phyloP scores from a whole-genome alignment of 2,888 invertebrate genomes.

The Bellardia bayeri region DNA sequence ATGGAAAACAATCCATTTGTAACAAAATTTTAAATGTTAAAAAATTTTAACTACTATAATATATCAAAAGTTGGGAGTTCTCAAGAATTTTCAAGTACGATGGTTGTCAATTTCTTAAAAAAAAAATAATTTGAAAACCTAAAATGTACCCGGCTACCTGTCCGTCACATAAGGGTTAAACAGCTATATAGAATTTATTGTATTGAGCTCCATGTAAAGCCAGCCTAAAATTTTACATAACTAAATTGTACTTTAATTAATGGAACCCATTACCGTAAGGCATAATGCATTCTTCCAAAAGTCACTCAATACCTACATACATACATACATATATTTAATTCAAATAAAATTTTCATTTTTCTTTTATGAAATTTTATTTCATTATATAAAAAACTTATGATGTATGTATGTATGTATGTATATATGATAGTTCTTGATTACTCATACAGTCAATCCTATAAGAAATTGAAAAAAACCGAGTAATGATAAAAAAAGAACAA shows the following conservation, averaged over 20 bases:
- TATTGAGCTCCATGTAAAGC: no score
- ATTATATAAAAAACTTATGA: constrained; percentile 14
- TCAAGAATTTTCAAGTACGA: no score
- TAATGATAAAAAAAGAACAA: neutral
- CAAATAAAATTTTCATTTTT: neutral
- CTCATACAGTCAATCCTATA: neutral
- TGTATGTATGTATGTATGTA: neutral
- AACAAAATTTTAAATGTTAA: no score
- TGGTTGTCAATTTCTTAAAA: no score
- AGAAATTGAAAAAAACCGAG: neutral
- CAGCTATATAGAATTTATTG: no score
- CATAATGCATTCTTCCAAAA: neutral
- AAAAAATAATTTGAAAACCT: no score
- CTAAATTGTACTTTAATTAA: neutral
- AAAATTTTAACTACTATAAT: no score
- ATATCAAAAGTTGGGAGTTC: no score
- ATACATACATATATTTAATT: neutral
- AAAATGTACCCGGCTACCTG: no score
- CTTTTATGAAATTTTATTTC: constrained; percentile 1
- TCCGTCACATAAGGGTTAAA: no score
- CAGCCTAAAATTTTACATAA: neutral
- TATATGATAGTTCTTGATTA: constrained; percentile 48
- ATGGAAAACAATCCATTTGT: no score
- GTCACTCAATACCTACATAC: neutral
- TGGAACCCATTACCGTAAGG: neutral